phyloP scores from a whole-genome alignment of 2,797 vertebrate genomes.

The Buphagus erythrorhynchus region DNA sequence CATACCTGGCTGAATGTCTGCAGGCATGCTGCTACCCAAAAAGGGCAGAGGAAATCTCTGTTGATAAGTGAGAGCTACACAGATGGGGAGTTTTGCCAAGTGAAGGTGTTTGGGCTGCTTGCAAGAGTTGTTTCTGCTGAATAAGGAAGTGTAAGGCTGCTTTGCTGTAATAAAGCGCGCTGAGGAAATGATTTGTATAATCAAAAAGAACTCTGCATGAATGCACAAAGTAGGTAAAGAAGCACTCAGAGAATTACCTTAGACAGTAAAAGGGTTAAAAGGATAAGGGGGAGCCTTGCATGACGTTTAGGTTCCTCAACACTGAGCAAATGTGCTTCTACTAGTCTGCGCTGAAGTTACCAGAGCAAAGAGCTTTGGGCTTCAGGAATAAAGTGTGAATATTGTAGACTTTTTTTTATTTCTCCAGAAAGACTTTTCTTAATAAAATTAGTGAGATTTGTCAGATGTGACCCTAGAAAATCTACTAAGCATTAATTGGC shows the following conservation, averaged over 20 bases:
- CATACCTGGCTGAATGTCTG: background rate
- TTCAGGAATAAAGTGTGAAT: background rate
- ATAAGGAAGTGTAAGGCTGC: background rate
- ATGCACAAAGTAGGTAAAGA: background rate
- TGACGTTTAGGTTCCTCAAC: background rate
- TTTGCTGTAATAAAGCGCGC: fast-evolving
- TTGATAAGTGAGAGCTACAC: background rate
- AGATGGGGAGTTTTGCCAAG: background rate
- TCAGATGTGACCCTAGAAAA: background rate
- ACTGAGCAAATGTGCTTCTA: background rate
- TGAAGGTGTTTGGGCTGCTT: background rate
- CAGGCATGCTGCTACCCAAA: background rate
- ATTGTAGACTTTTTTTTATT: background rate
- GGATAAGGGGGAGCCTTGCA: background rate
- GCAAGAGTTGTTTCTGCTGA: background rate
- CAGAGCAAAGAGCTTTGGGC: background rate
- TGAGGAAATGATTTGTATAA: background rate
- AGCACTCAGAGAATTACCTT: background rate
- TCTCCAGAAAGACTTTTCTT: background rate
- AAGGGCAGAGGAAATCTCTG: background rate
- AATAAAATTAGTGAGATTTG: background rate
- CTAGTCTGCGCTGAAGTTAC: background rate
- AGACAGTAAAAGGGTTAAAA: background rate
- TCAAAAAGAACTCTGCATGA: background rate
- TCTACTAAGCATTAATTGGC: background rate